These are phyloP conservation scores for Timema cristinae DNA, from an alignment of 2,888 invertebrate genomes.

Conservation along the genomic window DNA sequence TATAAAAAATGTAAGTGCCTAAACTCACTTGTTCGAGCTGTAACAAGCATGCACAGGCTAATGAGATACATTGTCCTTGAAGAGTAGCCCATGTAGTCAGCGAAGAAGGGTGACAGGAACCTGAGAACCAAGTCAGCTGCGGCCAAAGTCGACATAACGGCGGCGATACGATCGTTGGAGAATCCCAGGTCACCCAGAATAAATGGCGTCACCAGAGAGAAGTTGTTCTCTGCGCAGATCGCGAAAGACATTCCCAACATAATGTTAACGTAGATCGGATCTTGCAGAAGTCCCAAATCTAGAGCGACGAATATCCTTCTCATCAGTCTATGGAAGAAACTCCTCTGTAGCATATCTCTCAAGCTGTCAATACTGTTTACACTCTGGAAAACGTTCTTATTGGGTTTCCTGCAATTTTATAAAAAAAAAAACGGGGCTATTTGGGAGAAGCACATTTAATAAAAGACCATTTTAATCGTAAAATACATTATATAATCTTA, in stretches of 20 bases:
- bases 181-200: conserved; percentile 61
- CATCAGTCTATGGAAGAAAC: no score
- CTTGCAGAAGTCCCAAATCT: conserved; percentile 60
- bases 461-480: no score
- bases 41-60: conserved; percentile 56
- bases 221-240: conserved; percentile 65
- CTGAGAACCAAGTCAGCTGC: conserved; percentile 60
- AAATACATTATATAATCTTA: no score
- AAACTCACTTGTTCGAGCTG: conserved; percentile 59
- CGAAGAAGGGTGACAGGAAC: conserved; percentile 61
- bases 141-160: conserved; percentile 59
- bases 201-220: conserved; percentile 61
- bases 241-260: conserved; percentile 64
- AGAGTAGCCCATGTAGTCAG: conserved; percentile 57
- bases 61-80: conserved; percentile 61
- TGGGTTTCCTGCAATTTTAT: no score
- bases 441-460: no score
- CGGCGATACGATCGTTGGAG: conserved; percentile 55
- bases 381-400: no score
- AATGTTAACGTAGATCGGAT: conserved; percentile 64
- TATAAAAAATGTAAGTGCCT: no score
- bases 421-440: no score
- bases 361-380: no score
- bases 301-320: no score
- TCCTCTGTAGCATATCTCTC: no score